Percentiles rank a stretch among this genome's conserved stretches.
Conservation (phyloP, 2,888 invertebrate genomes). For the Plebejus melissa region DNA sequence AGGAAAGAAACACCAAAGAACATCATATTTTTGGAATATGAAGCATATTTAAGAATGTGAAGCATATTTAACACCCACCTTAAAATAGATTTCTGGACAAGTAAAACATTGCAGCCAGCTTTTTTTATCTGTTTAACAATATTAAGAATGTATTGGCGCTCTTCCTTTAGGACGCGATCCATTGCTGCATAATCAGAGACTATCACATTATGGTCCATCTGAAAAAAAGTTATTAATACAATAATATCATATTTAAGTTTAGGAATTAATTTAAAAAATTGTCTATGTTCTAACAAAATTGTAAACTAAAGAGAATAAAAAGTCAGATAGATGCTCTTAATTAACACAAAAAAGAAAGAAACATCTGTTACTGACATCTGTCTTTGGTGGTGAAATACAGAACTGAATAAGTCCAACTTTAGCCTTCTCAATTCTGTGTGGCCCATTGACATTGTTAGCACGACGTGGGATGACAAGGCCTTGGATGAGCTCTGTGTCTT, state of each 20-base stretch:
- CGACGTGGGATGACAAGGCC: conserved; percentile 97
- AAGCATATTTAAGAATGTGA: background rate
- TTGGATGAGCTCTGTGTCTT: conserved; percentile 96
- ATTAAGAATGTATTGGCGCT: conserved; percentile 97
- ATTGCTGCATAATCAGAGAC: conserved; percentile 99
- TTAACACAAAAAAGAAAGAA: too few relatives aligned
- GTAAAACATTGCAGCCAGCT: conserved; percentile 97
- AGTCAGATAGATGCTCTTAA: too few relatives aligned
- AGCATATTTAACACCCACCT: conserved; percentile 68
- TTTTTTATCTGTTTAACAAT: conserved; percentile 99
- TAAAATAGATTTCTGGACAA: conserved; percentile 90
- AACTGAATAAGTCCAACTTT: conserved; percentile 99
- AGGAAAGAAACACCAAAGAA: background rate
- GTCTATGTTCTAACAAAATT: background rate
- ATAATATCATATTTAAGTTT: background rate
- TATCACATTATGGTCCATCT: conserved; percentile 97
- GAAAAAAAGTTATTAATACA: conserved; percentile 28
- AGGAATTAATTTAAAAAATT: background rate
- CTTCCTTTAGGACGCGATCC: conserved; percentile 98
- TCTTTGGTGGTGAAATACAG: conserved; percentile 99
- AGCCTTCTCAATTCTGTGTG: conserved; percentile 96
- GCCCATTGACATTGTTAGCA: conserved; percentile 93
- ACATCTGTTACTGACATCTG: conserved; percentile 80
- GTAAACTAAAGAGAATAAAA: too few relatives aligned
- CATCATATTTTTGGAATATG: background rate